These are phyloP conservation scores for Columba janthina DNA, from an alignment of 2,113 vertebrate genomes.

Conservation along the genomic window DNA sequence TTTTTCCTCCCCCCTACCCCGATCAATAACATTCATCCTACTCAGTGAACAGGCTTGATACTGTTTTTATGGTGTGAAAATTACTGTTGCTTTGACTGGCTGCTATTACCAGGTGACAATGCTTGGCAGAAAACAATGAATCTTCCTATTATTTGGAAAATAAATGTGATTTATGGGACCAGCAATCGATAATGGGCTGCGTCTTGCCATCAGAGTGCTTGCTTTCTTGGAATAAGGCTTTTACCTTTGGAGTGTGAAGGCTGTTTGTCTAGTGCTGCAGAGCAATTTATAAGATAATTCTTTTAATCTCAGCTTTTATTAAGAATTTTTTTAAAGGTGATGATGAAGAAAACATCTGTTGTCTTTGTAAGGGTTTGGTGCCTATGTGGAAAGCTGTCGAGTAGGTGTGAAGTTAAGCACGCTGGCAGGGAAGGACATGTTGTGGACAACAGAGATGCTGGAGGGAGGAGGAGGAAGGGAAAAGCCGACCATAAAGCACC, in stretches of 20 bases:
- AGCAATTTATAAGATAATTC: not conserved
- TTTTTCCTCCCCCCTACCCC: rapidly evolving
- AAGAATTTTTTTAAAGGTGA: not conserved
- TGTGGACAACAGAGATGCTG: not conserved
- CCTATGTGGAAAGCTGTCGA: not conserved
- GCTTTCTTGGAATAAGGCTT: not conserved
- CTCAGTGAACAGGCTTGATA: conserved; percentile 29
- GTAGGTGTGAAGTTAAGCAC: not conserved
- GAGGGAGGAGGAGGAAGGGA: not conserved
- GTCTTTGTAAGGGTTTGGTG: not conserved
- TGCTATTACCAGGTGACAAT: conserved; percentile 22
- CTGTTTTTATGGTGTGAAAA: conserved; percentile 53
- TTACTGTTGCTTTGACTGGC: conserved; percentile 52
- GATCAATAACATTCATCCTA: conserved; percentile 15
- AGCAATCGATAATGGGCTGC: not conserved
- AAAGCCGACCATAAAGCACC: not conserved
- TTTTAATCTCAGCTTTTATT: not conserved
- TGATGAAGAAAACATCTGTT: not conserved
- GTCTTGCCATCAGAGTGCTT: not conserved
- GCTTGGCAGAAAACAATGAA: conserved; percentile 25
- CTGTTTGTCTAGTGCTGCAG: not conserved
- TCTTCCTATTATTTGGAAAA: conserved; percentile 43
- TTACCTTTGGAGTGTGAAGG: not conserved
- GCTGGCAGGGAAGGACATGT: not conserved
- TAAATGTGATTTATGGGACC: conserved; percentile 26